Evolutionary conservation across 2,888 invertebrate genomes (phyloP), one percentile per base, ranked within the genome.

Genomic region (Andrena bicolor): DNA sequence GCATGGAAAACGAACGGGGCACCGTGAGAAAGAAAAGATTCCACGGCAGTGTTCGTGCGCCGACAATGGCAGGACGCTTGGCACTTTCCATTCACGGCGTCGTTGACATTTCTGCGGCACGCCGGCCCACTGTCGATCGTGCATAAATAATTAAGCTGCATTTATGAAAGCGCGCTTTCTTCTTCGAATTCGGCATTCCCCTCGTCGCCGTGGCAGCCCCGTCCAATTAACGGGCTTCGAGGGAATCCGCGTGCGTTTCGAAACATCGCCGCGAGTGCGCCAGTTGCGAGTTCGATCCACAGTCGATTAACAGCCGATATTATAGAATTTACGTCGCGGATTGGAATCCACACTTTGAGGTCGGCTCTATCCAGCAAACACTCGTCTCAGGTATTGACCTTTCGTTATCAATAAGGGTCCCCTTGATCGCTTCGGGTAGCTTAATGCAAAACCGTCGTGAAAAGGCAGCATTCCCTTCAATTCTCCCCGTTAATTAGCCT

Each of bases 121-220:
- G 58, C 66, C 64, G 68, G 66, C 48, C 30, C 41, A 41, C 41
- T 41, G 60, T 32, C 79, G 79, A 78, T 84, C 86, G 60, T 41
- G 76, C 84, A 86, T 86, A 79, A 84, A 84, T 82, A 84, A 86
- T 86, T 74, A 71, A 73, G n/a, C 20, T 35, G 71, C 77, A 72
- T 60, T 80, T 76, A 76, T 70, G 87, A 86, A 86, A 86, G 79
- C 80, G 84, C 49, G 73, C 84, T 86, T 86, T 87, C 87, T 86
- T 82, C 77, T 75, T 68, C 73, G 72, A 70, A 86, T 84, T 86
- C 75, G 75, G 77, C 74, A 82, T 79, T 84, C 79, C 77, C 60
- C 56, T 2, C 20, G 49, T 48, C 6, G 58, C 13, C 41, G 16
- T 13, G 41, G 41, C 41, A 16, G 41, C 16, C 30, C 26, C 56